Evolutionary conservation across 2,888 invertebrate genomes (phyloP), one percentile per base, ranked within the genome.

Genomic region (Sussaba pulchella): DNA sequence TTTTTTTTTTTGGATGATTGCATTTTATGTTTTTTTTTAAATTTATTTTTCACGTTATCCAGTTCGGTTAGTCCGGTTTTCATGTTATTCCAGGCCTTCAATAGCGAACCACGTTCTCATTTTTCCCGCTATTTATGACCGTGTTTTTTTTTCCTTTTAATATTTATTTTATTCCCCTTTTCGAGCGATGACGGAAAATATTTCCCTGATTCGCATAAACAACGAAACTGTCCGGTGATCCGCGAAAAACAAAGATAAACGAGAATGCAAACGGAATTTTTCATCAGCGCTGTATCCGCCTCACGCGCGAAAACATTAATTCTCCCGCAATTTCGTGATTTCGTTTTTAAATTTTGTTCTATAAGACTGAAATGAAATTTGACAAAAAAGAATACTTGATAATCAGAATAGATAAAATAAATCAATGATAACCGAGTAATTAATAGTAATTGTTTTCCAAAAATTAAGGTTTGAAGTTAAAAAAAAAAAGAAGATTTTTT

Each of bases 91-190:
- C 17, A 52, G 36, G n/a, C 5, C 19, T 26, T 14, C 31, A 59
- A 45, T 12, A 14, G 43, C 17, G 21, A 41, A 21, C n/a, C 14
- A 43, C 43, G 14, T 14, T 8, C 39, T 31, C 9, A 5, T 12
- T 14, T 47, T n/a, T 26, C 39, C 14, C 45, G 10, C 45, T 80
- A 80, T 79, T 79, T 76, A 76, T 71, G 75, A 80, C n/a, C n/a
- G n/a, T n/a, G n/a, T n/a, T n/a, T n/a, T n/a, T n/a, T n/a, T n/a
- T n/a, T n/a, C n/a, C n/a, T n/a, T n/a, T 67, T 59, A 50, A 36
- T 52, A 45, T 19, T 59, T 66, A 71, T 72, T 63, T 45, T 71
- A 54, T 75, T n/a, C 12, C 5, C 19, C n/a, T n/a, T 70, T 24
- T 31, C 64, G 17, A 70, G n/a, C 59, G 31, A 47, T 47, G 26